These are phyloP conservation scores for Myoxocephalus aenaeus DNA, from an alignment of 2,797 vertebrate species.

Conservation along the genomic window DNA sequence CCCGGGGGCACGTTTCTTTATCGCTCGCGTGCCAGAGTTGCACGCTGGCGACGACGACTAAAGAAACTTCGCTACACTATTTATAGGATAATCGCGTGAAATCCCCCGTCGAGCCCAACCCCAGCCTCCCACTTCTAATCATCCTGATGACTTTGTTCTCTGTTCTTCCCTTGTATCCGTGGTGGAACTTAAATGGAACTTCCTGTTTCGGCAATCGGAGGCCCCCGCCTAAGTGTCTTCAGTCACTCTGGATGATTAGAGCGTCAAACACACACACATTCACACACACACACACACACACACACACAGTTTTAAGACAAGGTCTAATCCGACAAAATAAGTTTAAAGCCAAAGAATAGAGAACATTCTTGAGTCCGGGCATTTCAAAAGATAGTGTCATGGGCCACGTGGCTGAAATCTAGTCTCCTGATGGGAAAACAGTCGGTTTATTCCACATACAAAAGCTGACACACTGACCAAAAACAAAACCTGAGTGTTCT, in stretches of 20 bases:
- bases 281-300: not conserved
- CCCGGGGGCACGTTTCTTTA: slow-evolving; percentile 39
- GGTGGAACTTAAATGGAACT: slow-evolving; percentile 36
- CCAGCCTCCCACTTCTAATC: slow-evolving; percentile 47
- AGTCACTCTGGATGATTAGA: slow-evolving; percentile 19
- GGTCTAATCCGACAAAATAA: too few species aligned
- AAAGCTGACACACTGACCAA: too few species aligned
- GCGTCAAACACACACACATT: not conserved
- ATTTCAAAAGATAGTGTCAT: too few species aligned
- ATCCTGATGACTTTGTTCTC: slow-evolving; percentile 59
- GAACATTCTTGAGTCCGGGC: too few species aligned
- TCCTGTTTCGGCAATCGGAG: slow-evolving; percentile 60
- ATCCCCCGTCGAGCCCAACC: slow-evolving; percentile 21
- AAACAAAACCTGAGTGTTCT: not conserved
- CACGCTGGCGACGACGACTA: slow-evolving; percentile 36
- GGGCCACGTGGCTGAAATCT: too few species aligned
- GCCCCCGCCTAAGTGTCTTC: not conserved
- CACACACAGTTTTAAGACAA: not conserved
- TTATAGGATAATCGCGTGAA: slow-evolving; percentile 60
- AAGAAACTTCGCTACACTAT: slow-evolving; percentile 55
- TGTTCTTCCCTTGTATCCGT: slow-evolving; percentile 24
- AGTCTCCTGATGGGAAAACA: too few species aligned
- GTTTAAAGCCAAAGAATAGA: too few species aligned
- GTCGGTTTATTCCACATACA: too few species aligned
- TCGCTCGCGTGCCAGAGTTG: slow-evolving; percentile 42